Conservation (phyloP, 2,888 invertebrate genomes). For the Campopleginae sp. region DNA sequence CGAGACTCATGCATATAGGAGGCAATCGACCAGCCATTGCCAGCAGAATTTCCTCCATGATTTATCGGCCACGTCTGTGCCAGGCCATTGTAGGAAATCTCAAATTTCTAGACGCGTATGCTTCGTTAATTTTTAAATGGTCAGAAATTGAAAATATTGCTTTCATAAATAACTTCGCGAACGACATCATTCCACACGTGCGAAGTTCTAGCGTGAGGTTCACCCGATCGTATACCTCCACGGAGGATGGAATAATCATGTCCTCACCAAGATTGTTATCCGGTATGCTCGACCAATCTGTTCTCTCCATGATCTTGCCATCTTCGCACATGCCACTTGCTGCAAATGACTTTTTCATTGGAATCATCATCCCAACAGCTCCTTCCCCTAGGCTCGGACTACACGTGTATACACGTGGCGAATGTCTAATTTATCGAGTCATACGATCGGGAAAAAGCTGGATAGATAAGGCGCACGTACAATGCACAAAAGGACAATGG, state of each 20-base stretch:
- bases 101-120: conserved; percentile 49
- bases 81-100: conserved; percentile 43
- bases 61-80: conserved; percentile 65
- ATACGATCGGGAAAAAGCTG: conserved; percentile 64
- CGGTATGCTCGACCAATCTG: neutral
- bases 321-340: conserved; percentile 2
- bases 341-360: conserved; percentile 60
- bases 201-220: neutral
- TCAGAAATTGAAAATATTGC: conserved; percentile 21
- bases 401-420: conserved; percentile 65
- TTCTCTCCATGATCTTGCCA: conserved; percentile 16
- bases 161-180: conserved; percentile 7
- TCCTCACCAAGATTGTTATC: conserved; percentile 18
- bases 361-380: conserved; percentile 39
- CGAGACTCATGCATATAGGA: conserved; percentile 59
- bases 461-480: conserved; percentile 66
- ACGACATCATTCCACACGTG: conserved; percentile 20
- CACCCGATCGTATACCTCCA: neutral
- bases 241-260: neutral
- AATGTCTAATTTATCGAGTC: conserved; percentile 65
- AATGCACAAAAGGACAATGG: conserved; percentile 69
- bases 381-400: conserved; percentile 35
- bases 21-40: conserved; percentile 68
- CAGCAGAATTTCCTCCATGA: conserved; percentile 62
- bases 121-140: conserved; percentile 54